Evolutionary conservation across 2,888 invertebrate species (phyloP), one percentile per base, ranked within the genome.

Genomic region (Tetrapedia diversipes): DNA sequence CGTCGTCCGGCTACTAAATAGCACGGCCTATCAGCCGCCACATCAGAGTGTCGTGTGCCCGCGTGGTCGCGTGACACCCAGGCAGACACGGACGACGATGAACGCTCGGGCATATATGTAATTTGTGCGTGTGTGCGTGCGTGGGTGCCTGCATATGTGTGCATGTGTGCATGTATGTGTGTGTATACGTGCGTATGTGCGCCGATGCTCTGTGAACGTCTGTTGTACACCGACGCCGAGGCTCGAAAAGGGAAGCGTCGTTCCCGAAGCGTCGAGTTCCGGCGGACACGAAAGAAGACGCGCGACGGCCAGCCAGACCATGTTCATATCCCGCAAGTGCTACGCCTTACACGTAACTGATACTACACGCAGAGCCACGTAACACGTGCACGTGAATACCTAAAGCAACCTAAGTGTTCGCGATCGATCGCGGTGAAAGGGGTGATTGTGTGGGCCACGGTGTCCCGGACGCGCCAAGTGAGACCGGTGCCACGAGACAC

Each of bases 291-390:
- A n/a, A n/a, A n/a, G 49, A 71, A 41, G 54, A 47, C 64, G 53
- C 74, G 54, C 64, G 59, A 49, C 14, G 53, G n/a, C n/a, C 39
- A 37, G 24, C 41, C 19, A 41, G 43, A 75, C 67, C 65, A 63
- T 43, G 66, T 83, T 81, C 81, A 82, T 84, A 83, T 83, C 77
- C 72, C 84, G 83, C 84, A 75, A 83, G 83, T 84, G 83, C 77
- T 82, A 84, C 82, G 79, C 84, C 77, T 82, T 81, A 84, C 67
- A 72, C 67, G 57, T 76, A 64, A 60, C 51, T 27, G 63, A 71
- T 59, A 65, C 29, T 19, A 64, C 64, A 69, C 64, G 64, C 69
- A 77, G 56, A 32, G 43, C 57, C 70, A 67, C 72, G 66, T 45
- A 43, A 61, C 47, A 77, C 69, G 68, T 54, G 79, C 75, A 56